Percentiles rank a stretch among this genome's conserved stretches.
Conservation (phyloP, 2,113 vertebrate species). For the Brachypodius melanocephalos region DNA sequence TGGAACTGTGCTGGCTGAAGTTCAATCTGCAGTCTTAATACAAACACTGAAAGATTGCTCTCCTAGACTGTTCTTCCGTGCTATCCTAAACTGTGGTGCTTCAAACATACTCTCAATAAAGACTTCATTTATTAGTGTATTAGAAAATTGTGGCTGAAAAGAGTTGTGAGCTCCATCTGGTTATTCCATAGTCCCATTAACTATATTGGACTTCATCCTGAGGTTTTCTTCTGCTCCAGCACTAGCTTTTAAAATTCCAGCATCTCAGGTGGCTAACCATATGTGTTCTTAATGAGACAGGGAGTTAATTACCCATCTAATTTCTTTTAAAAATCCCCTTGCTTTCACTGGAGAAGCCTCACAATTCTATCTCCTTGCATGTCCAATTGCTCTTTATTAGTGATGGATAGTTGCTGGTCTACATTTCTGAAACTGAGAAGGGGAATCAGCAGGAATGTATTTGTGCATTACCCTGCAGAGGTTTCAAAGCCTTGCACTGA, state of each 20-base stretch:
- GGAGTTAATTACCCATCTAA: constrained; percentile 48
- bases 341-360: not conserved
- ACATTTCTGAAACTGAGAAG: not conserved
- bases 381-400: not conserved
- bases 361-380: not conserved
- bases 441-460: not conserved
- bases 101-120: not conserved
- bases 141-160: not conserved
- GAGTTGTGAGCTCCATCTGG: not conserved
- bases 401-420: not conserved
- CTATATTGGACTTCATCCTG: not conserved
- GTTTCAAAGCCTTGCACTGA: not conserved
- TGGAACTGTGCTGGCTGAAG: not conserved
- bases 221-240: not conserved
- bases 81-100: not conserved
- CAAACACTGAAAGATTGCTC: not conserved
- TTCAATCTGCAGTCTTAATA: not conserved
- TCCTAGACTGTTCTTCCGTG: not conserved
- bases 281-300: constrained; percentile 43
- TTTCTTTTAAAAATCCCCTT: not conserved
- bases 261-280: constrained; percentile 46
- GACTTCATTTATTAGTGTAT: not conserved
- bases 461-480: not conserved
- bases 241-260: constrained; percentile 26
- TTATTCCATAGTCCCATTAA: not conserved